Conservation (phyloP, 2,113 vertebrate genomes). For the Lophotis ruficrista region DNA sequence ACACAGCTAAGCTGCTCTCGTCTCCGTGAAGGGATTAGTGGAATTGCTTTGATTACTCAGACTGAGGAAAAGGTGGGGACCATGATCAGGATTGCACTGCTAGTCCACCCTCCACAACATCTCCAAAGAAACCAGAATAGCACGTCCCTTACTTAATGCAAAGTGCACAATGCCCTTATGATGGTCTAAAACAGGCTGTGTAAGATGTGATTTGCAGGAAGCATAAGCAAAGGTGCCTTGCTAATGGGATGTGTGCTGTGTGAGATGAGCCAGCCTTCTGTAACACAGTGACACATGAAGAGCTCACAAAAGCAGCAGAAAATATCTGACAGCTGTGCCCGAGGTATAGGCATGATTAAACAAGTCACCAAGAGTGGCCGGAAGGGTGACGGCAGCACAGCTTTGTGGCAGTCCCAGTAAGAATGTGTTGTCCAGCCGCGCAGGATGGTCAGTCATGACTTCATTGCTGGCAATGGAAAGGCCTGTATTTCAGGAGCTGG, state of each 20-base stretch:
- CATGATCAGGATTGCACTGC: background rate
- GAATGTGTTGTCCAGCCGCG: background rate
- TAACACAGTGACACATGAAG: background rate
- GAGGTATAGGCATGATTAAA: background rate
- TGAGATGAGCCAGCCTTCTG: background rate
- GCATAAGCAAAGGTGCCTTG: background rate
- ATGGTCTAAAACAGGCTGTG: background rate
- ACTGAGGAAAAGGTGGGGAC: constrained; percentile 10
- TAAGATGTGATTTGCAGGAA: background rate
- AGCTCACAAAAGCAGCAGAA: background rate
- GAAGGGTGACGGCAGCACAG: background rate
- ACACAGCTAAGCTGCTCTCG: background rate
- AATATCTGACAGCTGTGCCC: background rate
- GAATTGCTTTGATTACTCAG: constrained; percentile 47
- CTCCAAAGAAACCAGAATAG: constrained; percentile 31
- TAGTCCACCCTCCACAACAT: background rate
- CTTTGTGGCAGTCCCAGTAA: background rate
- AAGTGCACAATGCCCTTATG: background rate
- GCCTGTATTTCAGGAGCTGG: background rate
- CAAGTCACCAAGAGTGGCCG: background rate
- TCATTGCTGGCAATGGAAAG: background rate
- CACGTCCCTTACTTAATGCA: constrained; percentile 6
- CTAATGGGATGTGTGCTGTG: background rate
- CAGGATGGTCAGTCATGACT: background rate
- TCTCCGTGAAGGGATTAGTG: constrained; percentile 38